These are phyloP conservation scores for Tadarida brasiliensis DNA, from an alignment of 2,797 vertebrate genomes.

Conservation along the genomic window DNA sequence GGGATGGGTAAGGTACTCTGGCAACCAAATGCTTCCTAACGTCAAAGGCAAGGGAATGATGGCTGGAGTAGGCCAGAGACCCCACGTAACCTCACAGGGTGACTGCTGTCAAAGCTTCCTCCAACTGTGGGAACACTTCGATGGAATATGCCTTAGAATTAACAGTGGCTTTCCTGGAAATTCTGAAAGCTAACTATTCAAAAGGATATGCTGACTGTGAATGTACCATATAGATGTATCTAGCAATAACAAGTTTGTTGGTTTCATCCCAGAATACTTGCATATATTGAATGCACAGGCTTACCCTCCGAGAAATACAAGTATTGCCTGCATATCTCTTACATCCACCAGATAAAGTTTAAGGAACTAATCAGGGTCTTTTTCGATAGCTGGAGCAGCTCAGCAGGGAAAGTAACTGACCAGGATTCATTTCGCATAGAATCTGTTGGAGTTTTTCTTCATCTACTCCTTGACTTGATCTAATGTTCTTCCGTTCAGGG, in stretches of 20 bases:
- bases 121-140: not conserved
- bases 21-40: not conserved
- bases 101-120: not conserved
- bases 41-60: not conserved
- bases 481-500: conserved; percentile 84
- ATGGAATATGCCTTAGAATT: not conserved
- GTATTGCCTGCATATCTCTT: not conserved
- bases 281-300: not conserved
- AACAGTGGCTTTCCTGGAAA: conserved; percentile 19
- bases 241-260: not conserved
- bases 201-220: not conserved
- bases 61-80: not conserved
- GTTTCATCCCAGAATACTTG: conserved; percentile 21
- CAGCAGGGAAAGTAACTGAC: conserved; percentile 77
- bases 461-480: conserved; percentile 84
- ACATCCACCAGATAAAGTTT: conserved; percentile 50
- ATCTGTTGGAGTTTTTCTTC: conserved; percentile 83
- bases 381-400: conserved; percentile 76
- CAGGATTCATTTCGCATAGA: conserved; percentile 82
- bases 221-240: not conserved
- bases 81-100: not conserved
- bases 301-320: conserved; percentile 23
- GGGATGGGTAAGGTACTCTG: not conserved
- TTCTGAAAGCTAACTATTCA: conserved; percentile 6
- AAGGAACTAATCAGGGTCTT: conserved; percentile 12